phyloP scores from a whole-genome alignment of 2,888 invertebrate species.

The Rhynchonema sp. region DNA sequence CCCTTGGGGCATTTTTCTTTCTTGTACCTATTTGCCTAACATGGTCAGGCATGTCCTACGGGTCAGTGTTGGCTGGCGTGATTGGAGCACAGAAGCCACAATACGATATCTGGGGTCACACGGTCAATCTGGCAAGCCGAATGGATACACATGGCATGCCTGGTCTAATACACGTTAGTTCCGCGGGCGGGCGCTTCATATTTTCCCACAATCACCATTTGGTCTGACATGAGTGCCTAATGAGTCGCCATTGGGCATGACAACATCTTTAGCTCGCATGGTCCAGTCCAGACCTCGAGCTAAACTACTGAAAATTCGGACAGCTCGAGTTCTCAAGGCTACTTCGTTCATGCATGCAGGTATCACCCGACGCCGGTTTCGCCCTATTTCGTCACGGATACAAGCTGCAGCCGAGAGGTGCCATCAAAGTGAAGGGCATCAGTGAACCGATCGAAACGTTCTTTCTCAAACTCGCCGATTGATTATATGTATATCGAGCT shows the following conservation, averaged over 20 bases:
- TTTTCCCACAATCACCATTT: too few relatives aligned
- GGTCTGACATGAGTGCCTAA: too few relatives aligned
- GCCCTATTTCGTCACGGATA: slow-evolving; percentile 66
- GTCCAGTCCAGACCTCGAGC: too few relatives aligned
- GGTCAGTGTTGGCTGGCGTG: slow-evolving; percentile 83
- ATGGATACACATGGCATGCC: slow-evolving; percentile 90
- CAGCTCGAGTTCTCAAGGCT: too few relatives aligned
- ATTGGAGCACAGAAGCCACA: slow-evolving; percentile 93
- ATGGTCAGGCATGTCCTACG: slow-evolving; percentile 67
- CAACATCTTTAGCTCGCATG: too few relatives aligned
- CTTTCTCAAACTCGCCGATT: too few relatives aligned
- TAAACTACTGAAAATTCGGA: too few relatives aligned
- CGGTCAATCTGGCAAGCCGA: slow-evolving; percentile 84
- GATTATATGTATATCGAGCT: too few relatives aligned
- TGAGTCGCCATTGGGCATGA: too few relatives aligned
- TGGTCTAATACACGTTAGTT: slow-evolving; percentile 42
- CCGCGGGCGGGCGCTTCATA: too few relatives aligned
- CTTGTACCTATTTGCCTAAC: too few relatives aligned
- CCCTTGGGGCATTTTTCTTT: too few relatives aligned
- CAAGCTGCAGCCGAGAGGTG: slow-evolving; percentile 68
- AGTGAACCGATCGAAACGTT: slow-evolving; percentile 6
- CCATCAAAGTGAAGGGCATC: slow-evolving; percentile 70
- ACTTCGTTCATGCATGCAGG: slow-evolving; percentile 40
- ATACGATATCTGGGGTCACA: slow-evolving; percentile 97
- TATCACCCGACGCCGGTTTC: slow-evolving; percentile 60